Evolutionary conservation across 1,140 invertebrate genomes (phyloP), one percentile per base, ranked within the genome.

Genomic region (Tyrophagus putrescentiae): DNA sequence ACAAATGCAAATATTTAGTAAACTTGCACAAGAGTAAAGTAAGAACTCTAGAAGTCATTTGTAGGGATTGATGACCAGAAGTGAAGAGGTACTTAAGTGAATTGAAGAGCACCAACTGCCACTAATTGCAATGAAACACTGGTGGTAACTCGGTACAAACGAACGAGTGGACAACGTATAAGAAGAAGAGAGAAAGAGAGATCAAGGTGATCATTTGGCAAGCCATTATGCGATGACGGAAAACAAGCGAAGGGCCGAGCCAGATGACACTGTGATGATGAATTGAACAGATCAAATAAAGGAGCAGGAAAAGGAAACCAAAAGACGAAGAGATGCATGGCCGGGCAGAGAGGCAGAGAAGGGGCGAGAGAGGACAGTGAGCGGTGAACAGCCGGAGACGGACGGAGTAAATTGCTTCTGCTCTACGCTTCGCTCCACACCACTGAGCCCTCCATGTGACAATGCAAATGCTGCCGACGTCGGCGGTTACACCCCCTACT

Each of bases 361-460:
- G 31, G 44, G 31, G 44, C 23, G 44, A 48, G 44, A 48, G 44
- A 48, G 44, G 31, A n/a, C 23, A 13, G 36, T n/a, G 36, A 13
- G n/a, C 36, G 13, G 13, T 39, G 13, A 13, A 13, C 36, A 39
- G 36, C 36, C 36, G n/a, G n/a, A 13, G n/a, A 13, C 13, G n/a
- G 13, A 39, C n/a, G 13, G 13, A 39, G n/a, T 13, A 57, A 57
- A 57, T 54, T 57, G 18, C 45, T 39, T n/a, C 36, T 39, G 13
- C 2, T 4, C 2, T 7, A 57, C 36, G 32, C 11, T 57, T 57
- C 23, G 33, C 36, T 39, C 56, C 36, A 57, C 36, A 57, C 21
- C 36, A 57, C 36, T 57, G n/a, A 57, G 39, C 29, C 34, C 33
- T n/a, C n/a, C 13, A 59, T 41, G 57, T 59, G 57, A 41, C 39